phyloP scores from a whole-genome alignment of 2,113 vertebrate species.

The Xenus cinereus region DNA sequence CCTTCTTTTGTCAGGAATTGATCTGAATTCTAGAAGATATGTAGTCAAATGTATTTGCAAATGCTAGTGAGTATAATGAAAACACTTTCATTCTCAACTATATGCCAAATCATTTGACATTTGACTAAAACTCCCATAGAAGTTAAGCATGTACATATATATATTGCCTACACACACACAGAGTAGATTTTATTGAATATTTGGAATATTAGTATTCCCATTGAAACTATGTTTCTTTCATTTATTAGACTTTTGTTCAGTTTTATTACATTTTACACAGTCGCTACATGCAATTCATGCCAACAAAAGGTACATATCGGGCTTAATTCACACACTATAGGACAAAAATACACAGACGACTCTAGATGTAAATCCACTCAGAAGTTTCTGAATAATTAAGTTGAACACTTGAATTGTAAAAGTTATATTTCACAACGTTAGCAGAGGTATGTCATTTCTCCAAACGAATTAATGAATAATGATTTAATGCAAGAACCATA shows the following conservation, averaged over 20 bases:
- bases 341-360: background rate
- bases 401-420: background rate
- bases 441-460: background rate
- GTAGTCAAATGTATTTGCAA: background rate
- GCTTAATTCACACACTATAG: fast-evolving
- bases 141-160: background rate
- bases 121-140: background rate
- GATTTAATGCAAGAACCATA: background rate
- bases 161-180: background rate
- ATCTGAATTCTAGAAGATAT: background rate
- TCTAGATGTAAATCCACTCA: background rate
- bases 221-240: fast-evolving
- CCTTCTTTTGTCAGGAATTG: background rate
- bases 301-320: background rate
- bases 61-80: background rate
- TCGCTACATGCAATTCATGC: background rate
- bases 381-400: background rate
- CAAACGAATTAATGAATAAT: background rate
- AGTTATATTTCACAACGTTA: background rate
- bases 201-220: background rate
- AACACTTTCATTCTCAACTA: background rate
- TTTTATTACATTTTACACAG: background rate
- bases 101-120: background rate
- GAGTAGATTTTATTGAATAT: background rate
- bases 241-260: background rate